Evolutionary conservation across 1,140 invertebrate genomes (phyloP), one percentile per base, ranked within the genome.

Genomic region (Ladona fulva): DNA sequence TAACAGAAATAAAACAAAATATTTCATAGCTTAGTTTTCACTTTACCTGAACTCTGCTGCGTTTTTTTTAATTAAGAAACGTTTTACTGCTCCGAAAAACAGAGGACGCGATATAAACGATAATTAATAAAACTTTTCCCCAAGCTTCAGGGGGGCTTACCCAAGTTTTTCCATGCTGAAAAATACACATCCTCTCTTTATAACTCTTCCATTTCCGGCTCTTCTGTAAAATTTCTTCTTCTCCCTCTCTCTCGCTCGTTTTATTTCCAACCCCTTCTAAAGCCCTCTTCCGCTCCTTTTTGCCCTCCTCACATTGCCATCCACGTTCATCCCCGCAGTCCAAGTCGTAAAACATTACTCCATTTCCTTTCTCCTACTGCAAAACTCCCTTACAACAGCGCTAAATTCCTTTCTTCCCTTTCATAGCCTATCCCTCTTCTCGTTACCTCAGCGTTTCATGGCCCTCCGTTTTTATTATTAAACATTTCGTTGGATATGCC

Each of bases 351-450:
- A 66, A 66, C 52, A 66, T 66, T 66, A 66, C 52, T 66, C 52
- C 52, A 66, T 66, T 66, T 66, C 52, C 52, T 66, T 66, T 66
- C 52, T 66, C 52, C 52, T 16, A 66, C 52, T 16, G 52, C 52
- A 66, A 66, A 66, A 66, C 52, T 66, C n/a, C 52, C 29, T 37
- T 66, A 66, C 52, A 66, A 66, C 52, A 19, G 52, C 52, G 52
- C 52, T 66, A 66, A 66, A 66, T 66, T 66, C 52, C 52, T 66
- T 66, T 66, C 52, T 66, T 22, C 52, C 52, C n/a, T 66, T 66
- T 66, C 52, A 66, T 66, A 66, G 52, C 52, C 52, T 12, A 16
- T 66, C 52, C 52, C 52, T 66, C 14, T 66, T 66, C 52, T 66
- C 52, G 52, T 66, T 66, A 66, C 52, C 52, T 66, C 52, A 6